Base-by-base conservation (phyloP, 2,888 invertebrate species). In the Sepiola atlantica region DNA sequence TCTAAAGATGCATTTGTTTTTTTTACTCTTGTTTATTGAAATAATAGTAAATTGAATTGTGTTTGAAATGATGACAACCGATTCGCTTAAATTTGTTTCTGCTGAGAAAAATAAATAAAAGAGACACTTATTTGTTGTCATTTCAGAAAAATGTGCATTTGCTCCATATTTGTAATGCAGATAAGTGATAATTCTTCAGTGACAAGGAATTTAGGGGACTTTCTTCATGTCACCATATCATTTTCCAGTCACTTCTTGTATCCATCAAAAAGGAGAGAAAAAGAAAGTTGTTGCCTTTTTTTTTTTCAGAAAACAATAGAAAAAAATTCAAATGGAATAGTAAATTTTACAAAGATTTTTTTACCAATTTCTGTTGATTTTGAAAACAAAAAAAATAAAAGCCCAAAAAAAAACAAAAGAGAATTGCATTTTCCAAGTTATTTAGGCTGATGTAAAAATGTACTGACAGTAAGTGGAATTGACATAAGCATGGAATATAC, bases 381-480 rank as follows among this genome's bases (percentile, higher is more conserved):
- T 0, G n/a, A n/a, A 16, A 77, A 16, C n/a, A 77, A n/a, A 77
- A 77, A 77, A 77, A 77, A n/a, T n/a, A n/a, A n/a, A n/a, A n/a
- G n/a, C n/a, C n/a, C n/a, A n/a, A n/a, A n/a, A n/a, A 61, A 24
- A 61, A 61, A 57, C 4, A 57, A 57, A 61, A 61, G 28, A 2
- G 28, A 77, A 77, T n/a, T 77, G n/a, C n/a, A 77, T 77, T 16
- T 77, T 32, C 12, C n/a, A 77, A 77, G 14, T 14, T 77, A 21
- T 32, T 77, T 4, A n/a, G n/a, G 77, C 3, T 16, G 14, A 0
- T n/a, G 12, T 32, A 32, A 12, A 77, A 77, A 77, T 77, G 18
- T 77, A 77, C n/a, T 77, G 77, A 77, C n/a, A n/a, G 77, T 77
- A 77, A 77, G n/a, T 77, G 77, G n/a, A 77, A 77, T 77, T n/a